Conservation (phyloP, 1,140 invertebrate genomes). For the Doryteuthis pealeii region DNA sequence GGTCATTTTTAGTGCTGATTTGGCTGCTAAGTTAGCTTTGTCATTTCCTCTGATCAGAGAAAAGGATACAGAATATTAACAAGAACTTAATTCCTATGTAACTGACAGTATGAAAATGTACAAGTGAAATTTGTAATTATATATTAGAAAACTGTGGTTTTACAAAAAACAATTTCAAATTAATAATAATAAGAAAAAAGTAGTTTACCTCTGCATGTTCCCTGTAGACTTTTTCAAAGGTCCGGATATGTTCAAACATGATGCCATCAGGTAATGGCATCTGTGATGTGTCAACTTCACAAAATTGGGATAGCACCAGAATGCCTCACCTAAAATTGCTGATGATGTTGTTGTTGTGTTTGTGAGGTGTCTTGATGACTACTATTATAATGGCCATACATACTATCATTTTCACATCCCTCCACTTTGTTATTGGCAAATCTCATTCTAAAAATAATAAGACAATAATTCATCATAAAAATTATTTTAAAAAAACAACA, state of each 20-base stretch:
- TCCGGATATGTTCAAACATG: constrained; percentile 71
- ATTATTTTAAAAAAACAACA: too few species aligned
- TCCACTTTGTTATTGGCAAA: constrained; percentile 36
- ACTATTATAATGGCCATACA: constrained; percentile 32
- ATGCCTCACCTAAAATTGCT: constrained; percentile 80
- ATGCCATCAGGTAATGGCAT: constrained; percentile 74
- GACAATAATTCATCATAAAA: too few species aligned
- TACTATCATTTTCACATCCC: constrained; percentile 33
- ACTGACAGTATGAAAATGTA: not conserved
- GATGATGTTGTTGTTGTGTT: constrained; percentile 60
- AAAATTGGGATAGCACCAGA: constrained; percentile 79
- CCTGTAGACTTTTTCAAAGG: constrained; percentile 79
- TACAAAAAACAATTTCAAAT: not conserved
- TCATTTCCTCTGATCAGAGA: too few species aligned
- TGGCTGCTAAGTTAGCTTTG: too few species aligned
- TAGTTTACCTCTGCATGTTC: constrained; percentile 80
- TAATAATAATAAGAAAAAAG: not conserved
- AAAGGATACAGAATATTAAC: too few species aligned
- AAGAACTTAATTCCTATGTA: too few species aligned
- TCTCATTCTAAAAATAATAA: constrained; percentile 34
- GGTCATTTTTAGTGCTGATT: too few species aligned
- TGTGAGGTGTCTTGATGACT: constrained; percentile 36
- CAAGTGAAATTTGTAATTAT: not conserved
- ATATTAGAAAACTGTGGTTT: not conserved
- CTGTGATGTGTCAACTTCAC: constrained; percentile 72